Evolutionary conservation across 1,140 invertebrate genomes (phyloP).

Genomic region (Drosophila ananassae): DNA sequence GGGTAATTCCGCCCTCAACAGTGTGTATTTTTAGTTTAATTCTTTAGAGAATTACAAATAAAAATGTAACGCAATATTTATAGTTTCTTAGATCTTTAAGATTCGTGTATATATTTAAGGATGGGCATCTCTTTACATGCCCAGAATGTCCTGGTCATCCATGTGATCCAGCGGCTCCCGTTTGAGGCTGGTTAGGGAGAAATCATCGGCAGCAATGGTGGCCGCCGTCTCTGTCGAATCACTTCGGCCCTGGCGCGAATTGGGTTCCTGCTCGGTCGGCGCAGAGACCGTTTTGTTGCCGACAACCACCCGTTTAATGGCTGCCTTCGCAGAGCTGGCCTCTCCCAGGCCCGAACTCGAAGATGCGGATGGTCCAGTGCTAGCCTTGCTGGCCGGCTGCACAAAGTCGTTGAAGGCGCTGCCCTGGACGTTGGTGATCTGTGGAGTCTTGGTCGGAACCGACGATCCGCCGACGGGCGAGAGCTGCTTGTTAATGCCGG

Average conservation of each 20-base stretch:
- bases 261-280: background rate
- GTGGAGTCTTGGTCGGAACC: slow-evolving; percentile 39
- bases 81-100: background rate
- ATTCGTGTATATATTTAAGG: slow-evolving; percentile 1
- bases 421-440: slow-evolving; percentile 54
- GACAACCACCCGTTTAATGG: slow-evolving; percentile 53
- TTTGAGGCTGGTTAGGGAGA: slow-evolving; percentile 43
- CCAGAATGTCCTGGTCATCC: slow-evolving; percentile 54
- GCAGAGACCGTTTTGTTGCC: slow-evolving; percentile 42
- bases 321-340: background rate
- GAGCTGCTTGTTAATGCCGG: slow-evolving; percentile 26
- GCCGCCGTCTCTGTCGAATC: slow-evolving; percentile 39
- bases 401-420: slow-evolving; percentile 39
- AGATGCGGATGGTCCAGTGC: background rate
- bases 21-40: too few relatives aligned
- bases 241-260: background rate
- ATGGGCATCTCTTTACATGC: slow-evolving; percentile 36
- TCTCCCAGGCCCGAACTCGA: background rate
- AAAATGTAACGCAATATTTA: background rate
- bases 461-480: slow-evolving; percentile 24
- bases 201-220: slow-evolving; percentile 65
- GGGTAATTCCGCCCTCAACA: too few relatives aligned
- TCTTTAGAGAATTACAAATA: background rate
- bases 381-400: slow-evolving; percentile 24
- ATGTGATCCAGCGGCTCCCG: slow-evolving; percentile 53